Base-by-base conservation (phyloP, 2,797 vertebrate genomes). In the Eidolon dupreanum region DNA sequence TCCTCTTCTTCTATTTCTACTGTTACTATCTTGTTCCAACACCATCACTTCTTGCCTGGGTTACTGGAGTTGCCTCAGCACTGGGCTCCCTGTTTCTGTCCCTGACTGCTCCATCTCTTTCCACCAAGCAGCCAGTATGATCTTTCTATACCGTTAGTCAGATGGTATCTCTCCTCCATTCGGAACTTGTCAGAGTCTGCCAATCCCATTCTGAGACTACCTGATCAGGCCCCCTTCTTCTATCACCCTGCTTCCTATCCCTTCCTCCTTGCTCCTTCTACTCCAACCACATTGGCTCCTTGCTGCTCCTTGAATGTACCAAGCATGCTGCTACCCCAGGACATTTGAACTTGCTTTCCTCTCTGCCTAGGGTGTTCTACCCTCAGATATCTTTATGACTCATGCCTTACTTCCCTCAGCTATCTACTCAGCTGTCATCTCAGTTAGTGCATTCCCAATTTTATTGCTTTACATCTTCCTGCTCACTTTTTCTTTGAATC, bases 181-280 rank as follows among this genome's bases (percentile, higher is more conserved):
- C 66, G 53, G 53, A 66, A 43, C 49, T 15, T 0, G 3, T 51
- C 46, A 61, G 86, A 36, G 38, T 59, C 57, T 73, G 33, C 26
- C 49, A 1, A 0, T 57, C 41, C 61, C 49, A 8, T 49, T 70
- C 59, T 36, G 55, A 53, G 61, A 36, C 57, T 31, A 13, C 8
- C 2, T 10, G 2, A 19, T 4, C 26, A 22, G 12, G 4, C 6
- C 9, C 5, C 43, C 9, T n/a, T n/a, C 10, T 19, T 46, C 28
- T 17, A 0, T 7, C 26, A 41, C 38, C 19, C 55, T 13, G 24
- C 33, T 38, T 28, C 28, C 4, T 38, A 1, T 26, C 24, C 22
- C 12, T n/a, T 6, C 33, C 38, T 38, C 17, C 33, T 74, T 5
- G 4, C 16, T 59, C 13, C 31, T 77, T 28, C 88, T 63, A 1